Evolutionary conservation across 2,888 invertebrate genomes (phyloP).

Genomic region (Bimastos eiseni): DNA sequence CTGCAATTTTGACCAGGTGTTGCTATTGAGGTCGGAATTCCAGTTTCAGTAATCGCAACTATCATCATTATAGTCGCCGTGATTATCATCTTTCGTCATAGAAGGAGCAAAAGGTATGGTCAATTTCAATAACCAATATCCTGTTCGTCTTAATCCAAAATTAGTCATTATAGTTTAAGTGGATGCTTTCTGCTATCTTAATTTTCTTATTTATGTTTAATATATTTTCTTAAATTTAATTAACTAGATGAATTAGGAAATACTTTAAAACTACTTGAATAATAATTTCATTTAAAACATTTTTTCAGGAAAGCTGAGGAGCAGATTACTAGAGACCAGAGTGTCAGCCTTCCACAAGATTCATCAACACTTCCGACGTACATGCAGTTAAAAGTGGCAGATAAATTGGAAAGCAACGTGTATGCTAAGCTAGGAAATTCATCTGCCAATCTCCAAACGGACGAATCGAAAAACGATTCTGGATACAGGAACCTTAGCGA

Average conservation of each 20-base stretch:
- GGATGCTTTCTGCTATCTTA: no score
- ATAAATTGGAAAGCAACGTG: neutral
- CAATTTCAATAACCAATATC: neutral
- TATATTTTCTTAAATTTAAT: no score
- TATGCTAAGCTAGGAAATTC: neutral
- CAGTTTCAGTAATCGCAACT: neutral
- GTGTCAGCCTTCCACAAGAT: neutral
- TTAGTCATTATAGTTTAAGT: no score
- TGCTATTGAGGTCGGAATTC: neutral
- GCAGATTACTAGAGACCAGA: neutral
- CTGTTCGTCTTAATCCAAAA: neutral
- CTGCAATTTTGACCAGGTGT: neutral
- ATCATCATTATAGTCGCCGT: neutral
- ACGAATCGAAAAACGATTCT: neutral
- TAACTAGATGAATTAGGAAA: no score
- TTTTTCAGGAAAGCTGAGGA: neutral
- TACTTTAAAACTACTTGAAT: neutral
- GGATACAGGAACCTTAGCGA: neutral
- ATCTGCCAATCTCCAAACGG: neutral
- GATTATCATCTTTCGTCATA: neutral
- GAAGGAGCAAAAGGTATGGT: neutral
- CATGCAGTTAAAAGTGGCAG: neutral
- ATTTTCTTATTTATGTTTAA: no score
- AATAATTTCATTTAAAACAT: neutral
- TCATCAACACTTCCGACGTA: neutral